Evolutionary conservation across 2,113 vertebrate genomes (phyloP).

Genomic region (Rhabdomys dilectus): DNA sequence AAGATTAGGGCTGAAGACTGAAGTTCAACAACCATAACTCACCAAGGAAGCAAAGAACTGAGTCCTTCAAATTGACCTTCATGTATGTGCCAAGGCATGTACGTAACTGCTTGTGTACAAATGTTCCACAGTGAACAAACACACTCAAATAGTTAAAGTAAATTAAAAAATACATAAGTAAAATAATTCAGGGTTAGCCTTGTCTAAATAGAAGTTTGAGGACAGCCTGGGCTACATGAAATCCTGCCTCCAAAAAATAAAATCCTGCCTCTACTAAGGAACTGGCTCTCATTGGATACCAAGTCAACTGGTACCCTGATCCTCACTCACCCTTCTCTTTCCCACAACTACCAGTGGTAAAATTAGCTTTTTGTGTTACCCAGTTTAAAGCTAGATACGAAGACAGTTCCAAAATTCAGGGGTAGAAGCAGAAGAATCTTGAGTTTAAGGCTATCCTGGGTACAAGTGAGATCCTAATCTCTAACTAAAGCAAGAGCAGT

Average conservation of each 20-base stretch:
- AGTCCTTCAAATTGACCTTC: not conserved
- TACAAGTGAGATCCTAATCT: not conserved
- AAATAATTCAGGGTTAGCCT: not conserved
- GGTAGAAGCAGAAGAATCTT: not conserved
- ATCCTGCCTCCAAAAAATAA: not conserved
- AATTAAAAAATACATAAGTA: not conserved
- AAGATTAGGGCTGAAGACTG: not conserved
- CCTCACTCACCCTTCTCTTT: not conserved
- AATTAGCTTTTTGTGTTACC: not conserved
- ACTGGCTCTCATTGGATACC: not conserved
- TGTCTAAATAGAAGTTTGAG: not conserved
- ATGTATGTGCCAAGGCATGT: not conserved
- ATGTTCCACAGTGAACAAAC: not conserved
- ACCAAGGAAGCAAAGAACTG: not conserved
- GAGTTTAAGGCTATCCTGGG: not conserved
- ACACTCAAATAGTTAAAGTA: not conserved
- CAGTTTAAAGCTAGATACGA: not conserved
- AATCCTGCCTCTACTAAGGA: not conserved
- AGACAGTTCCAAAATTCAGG: not conserved
- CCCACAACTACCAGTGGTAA: not conserved
- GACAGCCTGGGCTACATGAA: not conserved
- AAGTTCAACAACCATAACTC: too few species aligned
- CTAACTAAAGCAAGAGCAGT: not conserved
- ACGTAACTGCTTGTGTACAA: not conserved
- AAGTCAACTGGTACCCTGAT: not conserved